Percentiles rank a stretch among this genome's conserved stretches.
phyloP scores from a whole-genome alignment of 2,113 vertebrate species.

The Sander vitreus region DNA sequence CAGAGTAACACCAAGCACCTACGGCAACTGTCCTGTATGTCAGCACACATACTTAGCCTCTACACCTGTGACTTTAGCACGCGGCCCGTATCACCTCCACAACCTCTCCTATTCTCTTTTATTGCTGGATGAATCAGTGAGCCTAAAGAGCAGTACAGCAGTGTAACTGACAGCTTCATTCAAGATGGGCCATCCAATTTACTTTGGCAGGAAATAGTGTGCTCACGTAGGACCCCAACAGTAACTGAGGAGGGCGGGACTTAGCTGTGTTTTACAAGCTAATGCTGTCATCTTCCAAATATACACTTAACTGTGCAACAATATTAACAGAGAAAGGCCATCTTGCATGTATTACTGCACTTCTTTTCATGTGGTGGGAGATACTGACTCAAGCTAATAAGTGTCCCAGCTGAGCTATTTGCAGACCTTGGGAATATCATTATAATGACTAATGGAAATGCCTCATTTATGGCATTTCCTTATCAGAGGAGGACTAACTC shows the following conservation, averaged over 20 bases:
- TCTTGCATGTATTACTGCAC: not conserved
- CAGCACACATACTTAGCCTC: not conserved
- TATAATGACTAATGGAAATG: constrained; percentile 30
- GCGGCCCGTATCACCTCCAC: not conserved
- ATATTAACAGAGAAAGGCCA: not conserved
- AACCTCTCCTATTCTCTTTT: not conserved
- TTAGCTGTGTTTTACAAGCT: not conserved
- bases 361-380: not conserved
- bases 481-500: constrained; percentile 1
- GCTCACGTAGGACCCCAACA: not conserved
- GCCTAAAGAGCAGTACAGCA: not conserved
- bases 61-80: not conserved
- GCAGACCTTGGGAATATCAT: constrained; percentile 23
- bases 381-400: not conserved
- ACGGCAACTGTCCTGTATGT: not conserved
- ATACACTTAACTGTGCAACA: not conserved
- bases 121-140: not conserved
- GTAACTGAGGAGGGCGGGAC: not conserved
- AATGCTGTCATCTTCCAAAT: not conserved
- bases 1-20: not conserved
- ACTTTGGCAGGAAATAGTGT: no score
- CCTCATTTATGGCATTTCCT: constrained; percentile 27
- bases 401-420: not conserved
- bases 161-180: not conserved
- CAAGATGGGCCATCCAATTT: not conserved